Evolutionary conservation across 1,140 invertebrate species (phyloP).

Genomic region (Diabrotica undecimpunctata): DNA sequence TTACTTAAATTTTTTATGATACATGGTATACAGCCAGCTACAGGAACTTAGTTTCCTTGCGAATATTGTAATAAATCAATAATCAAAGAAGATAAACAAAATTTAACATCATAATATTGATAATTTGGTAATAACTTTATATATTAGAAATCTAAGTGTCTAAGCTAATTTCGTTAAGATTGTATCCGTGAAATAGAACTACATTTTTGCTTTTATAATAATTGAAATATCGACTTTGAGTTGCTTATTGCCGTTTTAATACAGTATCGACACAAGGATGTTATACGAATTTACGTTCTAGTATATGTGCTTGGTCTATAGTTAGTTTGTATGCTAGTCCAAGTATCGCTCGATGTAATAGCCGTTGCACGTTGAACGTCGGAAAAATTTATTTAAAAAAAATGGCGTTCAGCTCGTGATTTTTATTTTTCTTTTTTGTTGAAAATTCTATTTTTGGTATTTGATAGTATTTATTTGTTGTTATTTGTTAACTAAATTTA

Average conservation of each 20-base stretch:
- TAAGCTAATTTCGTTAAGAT: no score
- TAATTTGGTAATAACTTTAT: no score
- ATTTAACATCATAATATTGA: no score
- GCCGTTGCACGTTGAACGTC: neutral
- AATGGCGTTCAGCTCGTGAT: conserved; percentile 14
- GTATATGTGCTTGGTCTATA: neutral
- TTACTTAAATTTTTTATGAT: no score
- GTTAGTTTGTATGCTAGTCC: conserved; percentile 25
- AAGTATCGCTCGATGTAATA: neutral
- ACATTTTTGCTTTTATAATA: neutral
- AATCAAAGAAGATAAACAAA: no score
- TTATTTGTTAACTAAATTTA: conserved; percentile 28
- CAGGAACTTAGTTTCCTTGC: no score
- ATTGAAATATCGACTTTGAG: neutral
- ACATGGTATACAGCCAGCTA: no score
- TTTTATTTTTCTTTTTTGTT: conserved; percentile 25
- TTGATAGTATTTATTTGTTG: conserved; percentile 29
- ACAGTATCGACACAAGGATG: no score
- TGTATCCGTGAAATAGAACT: no score
- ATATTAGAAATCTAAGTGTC: no score
- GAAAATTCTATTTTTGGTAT: conserved; percentile 20
- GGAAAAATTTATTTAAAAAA: conserved; percentile 22
- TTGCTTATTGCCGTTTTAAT: neutral
- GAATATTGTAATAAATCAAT: no score
- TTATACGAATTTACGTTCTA: neutral